A percentile compares a stretch with the other conserved stretches of the same genome.
phyloP scores from a whole-genome alignment of 2,113 vertebrate species.

The Takifugu bimaculatus region DNA sequence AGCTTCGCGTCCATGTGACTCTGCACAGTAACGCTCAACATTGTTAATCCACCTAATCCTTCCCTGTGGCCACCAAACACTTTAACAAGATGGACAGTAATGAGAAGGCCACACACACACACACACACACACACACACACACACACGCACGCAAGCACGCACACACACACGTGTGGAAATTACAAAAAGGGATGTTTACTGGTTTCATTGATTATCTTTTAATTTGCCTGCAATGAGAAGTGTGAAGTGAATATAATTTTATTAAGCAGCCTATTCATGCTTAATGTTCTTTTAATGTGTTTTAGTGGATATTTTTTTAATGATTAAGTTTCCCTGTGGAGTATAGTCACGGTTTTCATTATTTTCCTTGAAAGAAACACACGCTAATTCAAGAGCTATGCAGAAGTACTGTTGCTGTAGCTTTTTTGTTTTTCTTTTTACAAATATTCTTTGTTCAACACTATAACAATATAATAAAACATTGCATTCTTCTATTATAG shows the following conservation, averaged over 20 bases:
- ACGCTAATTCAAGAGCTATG: too few relatives aligned
- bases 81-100: conserved; percentile 44
- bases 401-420: too few relatives aligned
- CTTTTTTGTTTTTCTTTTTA: too few relatives aligned
- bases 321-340: background rate
- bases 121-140: background rate
- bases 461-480: too few relatives aligned
- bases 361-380: too few relatives aligned
- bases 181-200: too few relatives aligned
- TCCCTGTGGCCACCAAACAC: conserved; percentile 56
- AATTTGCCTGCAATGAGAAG: too few relatives aligned
- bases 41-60: conserved; percentile 67
- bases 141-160: conserved; percentile 3
- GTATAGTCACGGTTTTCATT: too few relatives aligned
- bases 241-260: background rate
- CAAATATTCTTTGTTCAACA: too few relatives aligned
- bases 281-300: conserved; percentile 5
- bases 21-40: conserved; percentile 56
- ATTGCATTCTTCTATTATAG: too few relatives aligned
- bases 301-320: background rate
- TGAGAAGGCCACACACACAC: conserved; percentile 31
- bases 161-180: background rate
- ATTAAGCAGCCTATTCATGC: background rate
- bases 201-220: too few relatives aligned
- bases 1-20: conserved; percentile 64